Conservation (phyloP, 2,797 vertebrate species). For the Loris lydekkerianus region DNA sequence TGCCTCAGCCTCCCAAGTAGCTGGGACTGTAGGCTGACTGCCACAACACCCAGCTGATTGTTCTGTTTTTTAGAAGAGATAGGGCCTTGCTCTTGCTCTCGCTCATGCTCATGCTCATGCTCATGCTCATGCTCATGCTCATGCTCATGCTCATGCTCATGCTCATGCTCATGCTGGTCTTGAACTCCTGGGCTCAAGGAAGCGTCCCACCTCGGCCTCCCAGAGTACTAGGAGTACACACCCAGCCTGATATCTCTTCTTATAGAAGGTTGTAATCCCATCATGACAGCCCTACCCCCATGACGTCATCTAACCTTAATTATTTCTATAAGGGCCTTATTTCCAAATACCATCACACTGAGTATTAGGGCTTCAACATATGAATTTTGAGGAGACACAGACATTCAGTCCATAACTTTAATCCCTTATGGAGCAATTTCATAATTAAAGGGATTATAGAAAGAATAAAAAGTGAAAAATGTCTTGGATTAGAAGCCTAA, state of each 20-base stretch:
- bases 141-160: too few species aligned
- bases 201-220: too few species aligned
- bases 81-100: too few species aligned
- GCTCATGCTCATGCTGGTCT: too few species aligned
- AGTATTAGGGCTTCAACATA: background rate
- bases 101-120: too few species aligned
- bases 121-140: too few species aligned
- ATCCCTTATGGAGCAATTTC: constrained; percentile 19
- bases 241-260: background rate
- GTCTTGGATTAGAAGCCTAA: constrained; percentile 36
- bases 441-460: constrained; percentile 14
- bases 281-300: background rate
- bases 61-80: too few species aligned
- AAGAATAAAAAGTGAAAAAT: background rate
- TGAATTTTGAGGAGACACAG: background rate
- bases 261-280: background rate
- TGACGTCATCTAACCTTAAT: background rate
- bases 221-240: too few species aligned
- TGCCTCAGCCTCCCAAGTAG: too few species aligned
- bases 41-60: too few species aligned
- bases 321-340: background rate
- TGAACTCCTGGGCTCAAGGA: too few species aligned
- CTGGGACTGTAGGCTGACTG: too few species aligned
- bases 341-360: background rate
- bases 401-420: background rate